phyloP scores from a whole-genome alignment of 1,140 invertebrate species.

The Drosophila grimshawi region DNA sequence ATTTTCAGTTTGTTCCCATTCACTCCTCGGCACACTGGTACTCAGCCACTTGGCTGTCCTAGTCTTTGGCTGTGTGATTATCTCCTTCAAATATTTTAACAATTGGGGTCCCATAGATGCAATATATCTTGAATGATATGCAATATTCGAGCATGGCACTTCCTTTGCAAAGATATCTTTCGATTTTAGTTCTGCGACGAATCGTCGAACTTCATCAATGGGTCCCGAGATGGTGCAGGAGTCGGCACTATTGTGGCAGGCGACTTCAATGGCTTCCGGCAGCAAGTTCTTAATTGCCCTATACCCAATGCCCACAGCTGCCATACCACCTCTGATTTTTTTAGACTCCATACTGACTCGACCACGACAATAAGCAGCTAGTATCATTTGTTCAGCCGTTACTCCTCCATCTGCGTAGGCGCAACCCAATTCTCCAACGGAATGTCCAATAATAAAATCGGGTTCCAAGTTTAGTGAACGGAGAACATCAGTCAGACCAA shows the following conservation, averaged over 20 bases:
- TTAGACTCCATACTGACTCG: conserved; percentile 92
- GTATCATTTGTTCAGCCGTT: conserved; percentile 92
- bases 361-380: conserved; percentile 94
- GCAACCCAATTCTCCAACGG: conserved; percentile 95
- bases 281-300: conserved; percentile 87
- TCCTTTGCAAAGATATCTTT: conserved; percentile 93
- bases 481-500: conserved; percentile 93
- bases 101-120: conserved; percentile 90
- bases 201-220: conserved; percentile 88
- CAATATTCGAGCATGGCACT: conserved; percentile 92
- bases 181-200: conserved; percentile 89
- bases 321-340: conserved; percentile 93
- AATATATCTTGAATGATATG: conserved; percentile 94
- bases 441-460: conserved; percentile 94
- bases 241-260: conserved; percentile 94
- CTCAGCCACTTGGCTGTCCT: conserved; percentile 94
- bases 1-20: conserved; percentile 90
- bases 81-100: conserved; percentile 89
- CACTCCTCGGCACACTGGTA: conserved; percentile 91
- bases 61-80: conserved; percentile 88
- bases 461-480: conserved; percentile 89
- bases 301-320: conserved; percentile 90
- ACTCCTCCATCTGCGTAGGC: conserved; percentile 95
- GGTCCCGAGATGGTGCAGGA: conserved; percentile 95
- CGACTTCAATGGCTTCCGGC: conserved; percentile 90